phyloP scores from a whole-genome alignment of 2,113 vertebrate genomes.

The Cyphomyrus plagiostoma region DNA sequence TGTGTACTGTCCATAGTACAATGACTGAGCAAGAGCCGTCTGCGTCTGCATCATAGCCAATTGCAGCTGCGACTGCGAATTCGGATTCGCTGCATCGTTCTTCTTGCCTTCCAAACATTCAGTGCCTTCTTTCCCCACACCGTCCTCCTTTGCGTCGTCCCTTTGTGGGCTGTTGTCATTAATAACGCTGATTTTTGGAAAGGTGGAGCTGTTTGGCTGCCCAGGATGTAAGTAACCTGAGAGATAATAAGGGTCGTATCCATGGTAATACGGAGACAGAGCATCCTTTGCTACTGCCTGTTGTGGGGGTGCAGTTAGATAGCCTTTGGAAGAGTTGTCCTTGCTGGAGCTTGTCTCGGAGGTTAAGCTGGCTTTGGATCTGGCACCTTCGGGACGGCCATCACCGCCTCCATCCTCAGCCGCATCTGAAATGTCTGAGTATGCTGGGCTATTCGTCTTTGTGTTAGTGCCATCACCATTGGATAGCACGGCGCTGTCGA shows the following conservation, averaged over 20 bases:
- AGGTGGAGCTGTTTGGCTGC: conserved; percentile 62
- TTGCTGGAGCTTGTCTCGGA: conserved; percentile 73
- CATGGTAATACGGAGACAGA: conserved; percentile 84
- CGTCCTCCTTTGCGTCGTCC: conserved; percentile 70
- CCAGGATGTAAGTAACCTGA: conserved; percentile 83
- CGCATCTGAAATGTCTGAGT: conserved; percentile 94
- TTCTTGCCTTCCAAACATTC: conserved; percentile 78
- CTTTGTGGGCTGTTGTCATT: conserved; percentile 81
- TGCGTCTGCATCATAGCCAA: conserved; percentile 91
- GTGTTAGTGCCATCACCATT: conserved; percentile 66
- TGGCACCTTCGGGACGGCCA: conserved; percentile 76
- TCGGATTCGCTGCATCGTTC: conserved; percentile 57
- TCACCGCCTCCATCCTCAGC: conserved; percentile 89
- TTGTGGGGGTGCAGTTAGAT: conserved; percentile 61
- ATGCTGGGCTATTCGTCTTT: conserved; percentile 95
- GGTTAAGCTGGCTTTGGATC: conserved; percentile 79
- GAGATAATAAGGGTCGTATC: conserved; percentile 91
- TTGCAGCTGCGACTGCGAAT: conserved; percentile 83
- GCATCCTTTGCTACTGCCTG: conserved; percentile 72
- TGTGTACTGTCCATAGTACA: conserved; percentile 96
- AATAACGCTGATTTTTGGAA: conserved; percentile 61
- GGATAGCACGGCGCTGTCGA: conserved; percentile 74
- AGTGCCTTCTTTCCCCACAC: conserved; percentile 71
- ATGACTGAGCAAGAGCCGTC: conserved; percentile 90
- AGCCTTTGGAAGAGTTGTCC: conserved; percentile 71